Conservation (phyloP, 1,140 invertebrate species). For the Drosophila malerkotliana region DNA sequence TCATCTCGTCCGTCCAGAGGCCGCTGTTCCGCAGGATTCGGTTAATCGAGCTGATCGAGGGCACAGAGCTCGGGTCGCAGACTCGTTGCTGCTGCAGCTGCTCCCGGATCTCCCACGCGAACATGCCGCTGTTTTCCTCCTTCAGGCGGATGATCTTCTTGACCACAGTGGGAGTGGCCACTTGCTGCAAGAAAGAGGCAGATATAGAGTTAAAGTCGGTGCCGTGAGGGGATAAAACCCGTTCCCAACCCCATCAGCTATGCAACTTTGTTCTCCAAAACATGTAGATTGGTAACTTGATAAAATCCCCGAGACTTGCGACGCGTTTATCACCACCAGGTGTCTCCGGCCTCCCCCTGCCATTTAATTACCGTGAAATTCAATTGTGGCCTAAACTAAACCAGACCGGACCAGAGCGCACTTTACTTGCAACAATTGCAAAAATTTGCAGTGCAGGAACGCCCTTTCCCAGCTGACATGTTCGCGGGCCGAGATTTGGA, state of each 20-base stretch:
- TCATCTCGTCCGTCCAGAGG: slow-evolving; percentile 87
- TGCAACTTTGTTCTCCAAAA: background rate
- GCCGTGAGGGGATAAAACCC: background rate
- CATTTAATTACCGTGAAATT: slow-evolving; percentile 82
- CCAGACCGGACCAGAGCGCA: slow-evolving; percentile 21
- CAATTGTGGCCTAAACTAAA: slow-evolving; percentile 50
- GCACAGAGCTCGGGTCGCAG: slow-evolving; percentile 93
- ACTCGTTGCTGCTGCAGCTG: slow-evolving; percentile 92
- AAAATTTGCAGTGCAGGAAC: slow-evolving; percentile 30
- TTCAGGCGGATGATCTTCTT: slow-evolving; percentile 96
- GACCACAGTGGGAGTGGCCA: slow-evolving; percentile 95
- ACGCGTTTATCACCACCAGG: background rate
- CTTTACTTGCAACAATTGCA: slow-evolving; percentile 18
- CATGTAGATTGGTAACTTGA: slow-evolving; percentile 1
- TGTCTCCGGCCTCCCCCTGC: background rate
- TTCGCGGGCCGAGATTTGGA: slow-evolving; percentile 42
- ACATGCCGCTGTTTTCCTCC: slow-evolving; percentile 96
- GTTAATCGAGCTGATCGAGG: slow-evolving; percentile 97
- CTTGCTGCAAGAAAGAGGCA: slow-evolving; percentile 90
- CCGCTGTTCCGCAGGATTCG: slow-evolving; percentile 95
- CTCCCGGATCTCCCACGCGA: slow-evolving; percentile 96
- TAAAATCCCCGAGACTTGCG: background rate
- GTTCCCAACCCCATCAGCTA: background rate
- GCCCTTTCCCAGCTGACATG: slow-evolving; percentile 51
- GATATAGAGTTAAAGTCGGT: background rate